phyloP scores from a whole-genome alignment of 2,113 vertebrate genomes.

The Protobothrops flavoviridis region DNA sequence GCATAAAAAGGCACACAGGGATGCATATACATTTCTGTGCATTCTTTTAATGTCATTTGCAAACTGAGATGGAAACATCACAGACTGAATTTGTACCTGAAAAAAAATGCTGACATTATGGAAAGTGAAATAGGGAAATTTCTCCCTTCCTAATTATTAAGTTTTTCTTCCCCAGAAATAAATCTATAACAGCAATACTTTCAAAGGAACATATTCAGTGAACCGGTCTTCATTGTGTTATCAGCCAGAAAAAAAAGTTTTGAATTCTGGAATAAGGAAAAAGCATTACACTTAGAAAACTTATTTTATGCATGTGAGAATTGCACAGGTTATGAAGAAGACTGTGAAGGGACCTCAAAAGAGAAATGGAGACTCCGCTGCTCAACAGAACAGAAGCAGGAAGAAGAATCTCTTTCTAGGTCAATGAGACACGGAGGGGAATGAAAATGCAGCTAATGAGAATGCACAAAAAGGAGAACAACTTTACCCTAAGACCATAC shows the following conservation, averaged over 20 bases:
- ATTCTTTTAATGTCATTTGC: not conserved
- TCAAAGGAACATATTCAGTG: constrained; percentile 50
- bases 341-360: constrained; percentile 55
- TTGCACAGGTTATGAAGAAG: constrained; percentile 58
- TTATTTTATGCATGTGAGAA: constrained; percentile 45
- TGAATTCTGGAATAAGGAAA: constrained; percentile 51
- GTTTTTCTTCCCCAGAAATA: constrained; percentile 54
- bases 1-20: not conserved
- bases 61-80: not conserved
- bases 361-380: constrained; percentile 36
- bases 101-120: not conserved
- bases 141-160: not conserved
- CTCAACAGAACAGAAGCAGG: constrained; percentile 55
- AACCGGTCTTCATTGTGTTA: constrained; percentile 49
- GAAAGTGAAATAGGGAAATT: not conserved
- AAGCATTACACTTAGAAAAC: constrained; percentile 41
- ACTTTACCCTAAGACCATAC: constrained; percentile 54
- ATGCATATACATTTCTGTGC: not conserved
- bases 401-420: constrained; percentile 54
- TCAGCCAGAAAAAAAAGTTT: constrained; percentile 45
- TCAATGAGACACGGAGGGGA: constrained; percentile 40
- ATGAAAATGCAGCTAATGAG: constrained; percentile 50
- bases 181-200: constrained; percentile 54
- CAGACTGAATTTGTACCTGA: not conserved
- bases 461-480: constrained; percentile 50